Evolutionary conservation across 2,797 vertebrate genomes (phyloP), one percentile per base, ranked within the genome.

Genomic region (Melanotaenia boesemani): DNA sequence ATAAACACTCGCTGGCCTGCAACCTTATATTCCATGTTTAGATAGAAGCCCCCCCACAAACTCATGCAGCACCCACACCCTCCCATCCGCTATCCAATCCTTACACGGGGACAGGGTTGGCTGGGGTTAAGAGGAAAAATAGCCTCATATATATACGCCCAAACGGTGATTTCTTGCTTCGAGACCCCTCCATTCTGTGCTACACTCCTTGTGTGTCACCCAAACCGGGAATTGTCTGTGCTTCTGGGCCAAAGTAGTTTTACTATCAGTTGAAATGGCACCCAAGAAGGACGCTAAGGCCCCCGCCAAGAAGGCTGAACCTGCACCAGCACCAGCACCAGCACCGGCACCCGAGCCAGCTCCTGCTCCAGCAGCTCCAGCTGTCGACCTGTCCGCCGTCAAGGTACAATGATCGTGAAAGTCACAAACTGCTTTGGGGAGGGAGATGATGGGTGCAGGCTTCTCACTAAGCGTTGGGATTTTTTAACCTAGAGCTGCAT

Each of bases 221-320:
- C 83, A 59, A 80, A 74, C 84, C 80, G 80, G 92, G 89, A 91
- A 88, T 89, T 90, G 87, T 89, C 82, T 87, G 78, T 72, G 70
- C 68, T 69, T 75, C 76, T 82, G 81, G 79, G 62, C 79, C 71
- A 72, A 80, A 82, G 55, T 83, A 80, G 76, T 65, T 84, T 59
- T 61, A 88, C 63, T 61, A 77, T 61, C 72, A 70, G 58, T 70
- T 81, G 80, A 88, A 88, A 95, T 95, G 95, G 95, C 95, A 94
- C 95, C 95, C 57, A 95, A 95, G 92, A 95, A 95, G 90, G 95
- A 95, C 86, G 79, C 84, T 71, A 95, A 95, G 91, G 92, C 91
- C 12, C 85, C 92, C 24, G 90, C 76, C 83, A 93, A 93, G 90
- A 93, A 93, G 87, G 91, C 93, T 67, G 91, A 92, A 52, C 92